Evolutionary conservation across 1,140 invertebrate species (phyloP), one percentile per base, ranked within the genome.

Genomic region (Oscheius sp.): DNA sequence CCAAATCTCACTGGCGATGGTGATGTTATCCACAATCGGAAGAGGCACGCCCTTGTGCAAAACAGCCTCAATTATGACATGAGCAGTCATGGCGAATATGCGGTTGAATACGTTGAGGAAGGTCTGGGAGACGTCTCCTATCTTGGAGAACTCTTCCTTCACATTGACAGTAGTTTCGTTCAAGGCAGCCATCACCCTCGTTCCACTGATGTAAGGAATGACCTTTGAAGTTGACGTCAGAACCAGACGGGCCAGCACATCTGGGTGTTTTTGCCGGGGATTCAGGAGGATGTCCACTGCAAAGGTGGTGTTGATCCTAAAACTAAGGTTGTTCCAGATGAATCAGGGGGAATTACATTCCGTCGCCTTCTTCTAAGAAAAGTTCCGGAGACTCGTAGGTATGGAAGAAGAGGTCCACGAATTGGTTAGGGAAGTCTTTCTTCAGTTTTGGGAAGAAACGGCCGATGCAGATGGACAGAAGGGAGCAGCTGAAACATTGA

Each of bases 211-310:
- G 42, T 23, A 64, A 1, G 70, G 70, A 3, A 58, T 23, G 1
- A 73, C 46, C n/a, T 35, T 49, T 2, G 61, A 45, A 1, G 15
- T 34, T 0, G 70, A 20, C 61, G 42, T 29, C n/a, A 73, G 15
- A 0, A 64, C 62, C 45, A 34, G 45, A 34, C 29, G 2, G 3
- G 32, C 49, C 2, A 26, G 15, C 10, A 74, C 58, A 18, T 63
- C 13, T 26, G 49, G 46, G 1, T 75, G 69, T 38, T 75, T 42
- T 3, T 15, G 34, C 13, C 49, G 55, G 2, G 68, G 63, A 52
- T 64, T 52, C 35, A 75, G 35, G 62, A 66, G 62, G 31, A 72
- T 34, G 13, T 75, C 74, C 2, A 75, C 73, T n/a, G 58, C 68
- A 59, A 67, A 38, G 26, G 42, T 73, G 46, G 42, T 66, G 45